A percentile compares a stretch with the other conserved stretches of the same genome.
These are phyloP conservation scores for Gymnogyps californianus DNA, from an alignment of 2,113 vertebrate species.

Conservation along the genomic window DNA sequence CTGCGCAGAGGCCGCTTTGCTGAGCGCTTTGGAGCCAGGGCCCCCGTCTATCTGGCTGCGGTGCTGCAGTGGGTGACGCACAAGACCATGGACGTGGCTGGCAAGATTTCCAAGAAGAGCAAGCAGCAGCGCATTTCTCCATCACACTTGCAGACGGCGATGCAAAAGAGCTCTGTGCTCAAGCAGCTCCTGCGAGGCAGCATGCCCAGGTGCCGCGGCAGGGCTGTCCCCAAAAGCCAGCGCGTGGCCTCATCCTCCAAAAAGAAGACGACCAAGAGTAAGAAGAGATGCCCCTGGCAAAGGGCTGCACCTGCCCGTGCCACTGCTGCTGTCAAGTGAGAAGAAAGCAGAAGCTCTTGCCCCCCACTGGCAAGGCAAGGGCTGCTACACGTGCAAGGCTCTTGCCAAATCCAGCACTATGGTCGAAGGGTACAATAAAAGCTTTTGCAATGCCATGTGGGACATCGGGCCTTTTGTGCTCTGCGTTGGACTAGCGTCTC, in stretches of 20 bases:
- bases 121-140: slow-evolving; percentile 63
- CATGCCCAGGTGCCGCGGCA: slow-evolving; percentile 25
- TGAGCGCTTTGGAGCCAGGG: slow-evolving; percentile 33
- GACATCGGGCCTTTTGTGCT: not conserved
- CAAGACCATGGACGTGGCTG: slow-evolving; percentile 73
- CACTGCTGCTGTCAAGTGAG: not conserved
- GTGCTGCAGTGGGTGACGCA: slow-evolving; percentile 76
- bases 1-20: slow-evolving; percentile 71
- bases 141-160: slow-evolving; percentile 64
- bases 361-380: not conserved
- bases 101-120: slow-evolving; percentile 62
- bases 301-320: not conserved
- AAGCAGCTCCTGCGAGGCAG: slow-evolving; percentile 50
- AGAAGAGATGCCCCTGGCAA: not conserved
- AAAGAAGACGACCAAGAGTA: not conserved
- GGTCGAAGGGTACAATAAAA: not conserved
- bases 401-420: not conserved
- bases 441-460: too few relatives aligned
- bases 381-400: accelerated
- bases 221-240: slow-evolving; percentile 57
- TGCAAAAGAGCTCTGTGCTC: slow-evolving; percentile 72
- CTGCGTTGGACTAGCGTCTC: not conserved
- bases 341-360: not conserved
- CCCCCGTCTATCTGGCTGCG: slow-evolving; percentile 15
- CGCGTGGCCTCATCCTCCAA: slow-evolving; percentile 46